phyloP scores from a whole-genome alignment of 2,113 vertebrate species.

The Nibea albiflora region DNA sequence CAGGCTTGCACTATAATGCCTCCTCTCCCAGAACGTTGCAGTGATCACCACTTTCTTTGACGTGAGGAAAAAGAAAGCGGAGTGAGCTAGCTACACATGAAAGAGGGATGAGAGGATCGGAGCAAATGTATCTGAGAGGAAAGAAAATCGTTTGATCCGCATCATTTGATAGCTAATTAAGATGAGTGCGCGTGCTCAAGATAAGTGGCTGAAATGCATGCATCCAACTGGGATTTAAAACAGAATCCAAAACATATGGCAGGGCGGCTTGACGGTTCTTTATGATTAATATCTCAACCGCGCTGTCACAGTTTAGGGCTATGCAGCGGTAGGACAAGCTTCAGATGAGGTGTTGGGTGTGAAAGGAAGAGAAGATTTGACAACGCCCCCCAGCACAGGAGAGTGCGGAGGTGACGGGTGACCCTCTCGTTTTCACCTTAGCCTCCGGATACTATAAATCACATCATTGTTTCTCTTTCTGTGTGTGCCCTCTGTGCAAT shows the following conservation, averaged over 20 bases:
- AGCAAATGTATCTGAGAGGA: conserved; percentile 14
- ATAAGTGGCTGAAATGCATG: conserved; percentile 46
- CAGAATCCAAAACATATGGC: conserved; percentile 9
- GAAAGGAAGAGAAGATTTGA: conserved; percentile 6
- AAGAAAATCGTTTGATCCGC: conserved; percentile 38
- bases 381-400: background rate
- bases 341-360: conserved; percentile 27
- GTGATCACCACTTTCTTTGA: conserved; percentile 13
- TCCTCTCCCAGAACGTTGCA: conserved; percentile 28
- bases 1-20: conserved; percentile 12
- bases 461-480: conserved; percentile 40
- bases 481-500: conserved; percentile 50
- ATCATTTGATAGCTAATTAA: conserved; percentile 55
- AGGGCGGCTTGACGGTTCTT: conserved; percentile 5
- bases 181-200: conserved; percentile 39
- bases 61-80: background rate
- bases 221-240: conserved; percentile 29
- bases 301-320: conserved; percentile 12
- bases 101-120: conserved; percentile 42
- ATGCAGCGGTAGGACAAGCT: conserved; percentile 2
- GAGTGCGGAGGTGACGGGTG: conserved; percentile 32
- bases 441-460: conserved; percentile 62
- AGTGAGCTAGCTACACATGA: conserved; percentile 16
- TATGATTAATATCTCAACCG: background rate
- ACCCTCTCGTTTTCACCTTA: conserved; percentile 41